Conservation (phyloP, 2,888 invertebrate species). For the Fragum fragum region DNA sequence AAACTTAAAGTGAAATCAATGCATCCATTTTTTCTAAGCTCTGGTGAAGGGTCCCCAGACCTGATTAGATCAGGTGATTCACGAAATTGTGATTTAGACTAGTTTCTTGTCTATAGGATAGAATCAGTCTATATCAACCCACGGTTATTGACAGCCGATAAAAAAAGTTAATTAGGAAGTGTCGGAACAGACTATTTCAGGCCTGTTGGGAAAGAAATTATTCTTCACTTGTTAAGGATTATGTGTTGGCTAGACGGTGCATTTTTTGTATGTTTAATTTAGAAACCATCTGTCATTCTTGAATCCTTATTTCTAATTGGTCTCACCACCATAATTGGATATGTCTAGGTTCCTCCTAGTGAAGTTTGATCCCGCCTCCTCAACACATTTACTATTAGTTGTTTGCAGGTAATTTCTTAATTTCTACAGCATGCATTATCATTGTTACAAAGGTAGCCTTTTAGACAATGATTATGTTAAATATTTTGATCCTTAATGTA, state of each 20-base stretch:
- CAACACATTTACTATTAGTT: no score
- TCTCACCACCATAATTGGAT: slow-evolving; percentile 2
- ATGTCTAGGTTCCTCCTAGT: background rate
- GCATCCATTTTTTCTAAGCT: background rate
- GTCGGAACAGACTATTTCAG: background rate
- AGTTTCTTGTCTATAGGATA: background rate
- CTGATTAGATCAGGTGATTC: slow-evolving; percentile 3
- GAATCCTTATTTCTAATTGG: slow-evolving; percentile 13
- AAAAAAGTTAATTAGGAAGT: slow-evolving; percentile 21
- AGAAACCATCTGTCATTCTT: slow-evolving; percentile 17
- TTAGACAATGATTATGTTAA: no score
- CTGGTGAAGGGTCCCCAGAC: background rate
- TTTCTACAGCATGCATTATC: no score
- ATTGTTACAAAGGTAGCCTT: no score
- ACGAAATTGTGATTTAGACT: background rate
- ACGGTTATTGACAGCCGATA: slow-evolving; percentile 10
- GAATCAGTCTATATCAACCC: slow-evolving; percentile 4
- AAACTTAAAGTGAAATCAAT: no score
- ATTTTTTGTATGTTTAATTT: slow-evolving; percentile 12
- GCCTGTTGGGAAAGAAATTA: slow-evolving; percentile 4
- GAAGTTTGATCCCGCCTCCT: slow-evolving; percentile 1
- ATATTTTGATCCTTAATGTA: no score
- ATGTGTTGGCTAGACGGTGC: slow-evolving; percentile 21
- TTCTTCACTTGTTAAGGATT: slow-evolving; percentile 15
- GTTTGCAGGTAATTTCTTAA: no score